Conservation (phyloP, 2,797 vertebrate species). For the Rhynchonycteris naso region DNA sequence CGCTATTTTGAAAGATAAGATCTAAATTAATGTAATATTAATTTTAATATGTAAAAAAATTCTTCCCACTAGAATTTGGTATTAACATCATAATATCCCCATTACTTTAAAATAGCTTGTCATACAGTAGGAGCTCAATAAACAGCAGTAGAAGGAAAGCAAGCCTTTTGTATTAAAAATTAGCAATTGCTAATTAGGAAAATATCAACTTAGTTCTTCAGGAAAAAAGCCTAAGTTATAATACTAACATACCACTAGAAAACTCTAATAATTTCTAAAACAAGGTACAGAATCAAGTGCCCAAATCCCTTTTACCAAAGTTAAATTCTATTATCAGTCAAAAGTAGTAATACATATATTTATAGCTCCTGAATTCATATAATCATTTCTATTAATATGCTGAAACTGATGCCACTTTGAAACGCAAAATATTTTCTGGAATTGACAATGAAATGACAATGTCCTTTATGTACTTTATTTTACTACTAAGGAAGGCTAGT, state of each 20-base stretch:
- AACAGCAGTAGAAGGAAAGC: background rate
- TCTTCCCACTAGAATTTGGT: conserved; percentile 34
- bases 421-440: background rate
- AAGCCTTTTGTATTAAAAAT: conserved; percentile 24
- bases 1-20: conserved; percentile 37
- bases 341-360: conserved; percentile 12
- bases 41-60: background rate
- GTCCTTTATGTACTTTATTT: background rate
- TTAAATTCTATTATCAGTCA: conserved; percentile 32
- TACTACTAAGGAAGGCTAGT: background rate
- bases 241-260: conserved; percentile 16
- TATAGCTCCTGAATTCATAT: conserved; percentile 43
- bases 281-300: background rate
- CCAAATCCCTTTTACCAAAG: conserved; percentile 41
- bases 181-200: background rate
- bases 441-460: background rate
- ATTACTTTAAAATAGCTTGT: background rate
- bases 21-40: conserved; percentile 15
- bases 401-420: conserved; percentile 36
- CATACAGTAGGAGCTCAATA: background rate
- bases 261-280: conserved; percentile 54
- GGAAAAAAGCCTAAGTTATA: background rate
- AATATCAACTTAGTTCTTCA: background rate
- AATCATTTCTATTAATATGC: conserved; percentile 23
- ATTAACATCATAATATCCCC: background rate